phyloP scores from a whole-genome alignment of 2,888 invertebrate genomes.

The Hirudinaria manillensis region DNA sequence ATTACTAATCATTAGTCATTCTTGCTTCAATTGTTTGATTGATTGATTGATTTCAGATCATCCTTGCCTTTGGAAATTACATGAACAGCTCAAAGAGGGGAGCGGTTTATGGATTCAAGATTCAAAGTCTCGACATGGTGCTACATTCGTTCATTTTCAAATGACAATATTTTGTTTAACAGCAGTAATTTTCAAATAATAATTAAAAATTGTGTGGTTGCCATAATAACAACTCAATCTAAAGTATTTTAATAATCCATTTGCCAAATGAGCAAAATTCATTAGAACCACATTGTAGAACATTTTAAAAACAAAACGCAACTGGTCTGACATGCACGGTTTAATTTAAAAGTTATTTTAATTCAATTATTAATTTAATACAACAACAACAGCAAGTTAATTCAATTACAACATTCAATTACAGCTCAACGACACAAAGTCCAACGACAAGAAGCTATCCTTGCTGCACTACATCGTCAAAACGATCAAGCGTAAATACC shows the following conservation, averaged over 20 bases:
- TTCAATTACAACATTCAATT: conserved; percentile 29
- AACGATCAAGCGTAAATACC: conserved; percentile 81
- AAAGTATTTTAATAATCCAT: background rate
- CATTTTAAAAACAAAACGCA: no score
- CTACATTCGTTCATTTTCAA: conserved; percentile 28
- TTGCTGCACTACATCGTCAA: conserved; percentile 89
- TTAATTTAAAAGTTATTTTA: no score
- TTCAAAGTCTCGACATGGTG: conserved; percentile 84
- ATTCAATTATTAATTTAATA: no score
- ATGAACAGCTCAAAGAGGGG: conserved; percentile 94
- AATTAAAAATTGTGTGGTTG: background rate
- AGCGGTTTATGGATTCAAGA: conserved; percentile 94
- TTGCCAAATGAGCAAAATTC: no score
- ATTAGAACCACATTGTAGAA: no score
- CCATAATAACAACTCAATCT: background rate
- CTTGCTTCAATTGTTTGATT: background rate
- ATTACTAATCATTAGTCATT: background rate
- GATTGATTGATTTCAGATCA: conserved; percentile 58
- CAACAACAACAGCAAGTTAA: no score
- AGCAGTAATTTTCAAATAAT: background rate
- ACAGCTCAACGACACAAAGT: conserved; percentile 82
- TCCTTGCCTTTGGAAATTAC: conserved; percentile 96
- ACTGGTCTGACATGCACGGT: no score
- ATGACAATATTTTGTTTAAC: background rate
- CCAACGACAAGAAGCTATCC: conserved; percentile 83